Evolutionary conservation across 2,888 invertebrate species (phyloP).

Genomic region (Lasioglossum figueresi): DNA sequence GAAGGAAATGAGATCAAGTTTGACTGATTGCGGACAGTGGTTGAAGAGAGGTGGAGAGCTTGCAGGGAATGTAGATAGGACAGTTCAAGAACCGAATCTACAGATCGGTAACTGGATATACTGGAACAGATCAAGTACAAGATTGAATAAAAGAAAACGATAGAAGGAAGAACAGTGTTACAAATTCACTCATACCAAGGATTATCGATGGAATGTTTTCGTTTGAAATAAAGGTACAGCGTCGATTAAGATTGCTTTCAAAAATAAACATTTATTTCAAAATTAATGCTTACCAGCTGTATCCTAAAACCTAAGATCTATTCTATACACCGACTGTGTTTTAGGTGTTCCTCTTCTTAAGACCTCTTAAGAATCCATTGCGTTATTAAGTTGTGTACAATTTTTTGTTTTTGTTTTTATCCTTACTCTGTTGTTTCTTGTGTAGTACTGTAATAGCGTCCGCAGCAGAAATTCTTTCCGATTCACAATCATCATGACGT

Average conservation of each 20-base stretch:
- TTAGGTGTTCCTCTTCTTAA: conserved; percentile 74
- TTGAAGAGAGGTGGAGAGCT: conserved; percentile 56
- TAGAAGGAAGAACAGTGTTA: neutral
- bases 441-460: conserved; percentile 75
- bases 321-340: conserved; percentile 79
- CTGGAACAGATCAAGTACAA: conserved; percentile 42
- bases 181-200: neutral
- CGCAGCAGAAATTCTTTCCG: conserved; percentile 65
- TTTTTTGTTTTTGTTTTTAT: conserved; percentile 47
- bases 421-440: conserved; percentile 21
- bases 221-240: conserved; percentile 50
- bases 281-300: conserved; percentile 83
- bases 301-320: conserved; percentile 81
- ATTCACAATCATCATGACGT: conserved; percentile 73
- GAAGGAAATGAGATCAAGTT: conserved; percentile 82
- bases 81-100: conserved; percentile 63
- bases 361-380: conserved; percentile 71
- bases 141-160: conserved; percentile 18
- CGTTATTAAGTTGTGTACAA: conserved; percentile 75
- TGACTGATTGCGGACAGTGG: conserved; percentile 75
- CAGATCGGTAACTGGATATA: conserved; percentile 56
- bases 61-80: conserved; percentile 53
- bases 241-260: conserved; percentile 79
- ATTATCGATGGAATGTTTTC: neutral
- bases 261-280: conserved; percentile 84